Evolutionary conservation across 1,140 invertebrate genomes (phyloP), one percentile per base, ranked within the genome.

Genomic region (Diplogasteroides magnus): DNA sequence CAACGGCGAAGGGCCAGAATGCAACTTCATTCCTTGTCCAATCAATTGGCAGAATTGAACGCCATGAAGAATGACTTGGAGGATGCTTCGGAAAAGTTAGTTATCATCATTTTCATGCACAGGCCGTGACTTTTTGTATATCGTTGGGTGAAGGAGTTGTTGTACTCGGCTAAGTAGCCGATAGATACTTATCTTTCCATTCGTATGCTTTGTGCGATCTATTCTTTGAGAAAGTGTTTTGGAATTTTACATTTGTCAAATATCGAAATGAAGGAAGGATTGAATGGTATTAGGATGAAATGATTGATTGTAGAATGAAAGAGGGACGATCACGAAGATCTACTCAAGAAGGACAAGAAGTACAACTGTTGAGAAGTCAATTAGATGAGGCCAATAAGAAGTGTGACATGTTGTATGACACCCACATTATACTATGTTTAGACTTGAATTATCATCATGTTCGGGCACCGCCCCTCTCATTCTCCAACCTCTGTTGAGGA

Each of bases 401-500:
- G 62, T 48, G 14, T 61, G 25, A 13, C 28, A 61, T 26, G 23
- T 23, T 14, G 23, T 61, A 11, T 48, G 19, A 11, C 37, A 48
- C 19, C 19, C 6, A 11, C 37, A 48, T 48, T 48, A 48, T 11
- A 11, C 19, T 48, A 19, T 29, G 31, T 64, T 23, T 23, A 64
- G 70, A 31, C 61, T 80, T 3, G 79, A 81, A 64, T 65, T 73
- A 28, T 67, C 71, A 61, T 67, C 65, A 13, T 63, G n/a, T 59
- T 37, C 58, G 6, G 60, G 61, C 11, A 32, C 64, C 27, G n/a
- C 75, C 63, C 66, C 67, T 31, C 72, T 75, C 27, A 74, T 67
- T 19, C 73, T 81, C 19, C 80, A 82, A 57, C 81, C 80, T 3
- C 61, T 82, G 6, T 68, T 82, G 1, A 37, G 82, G 58, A 64